phyloP scores from a whole-genome alignment of 2,113 vertebrate species.

The Etheostoma cragini region DNA sequence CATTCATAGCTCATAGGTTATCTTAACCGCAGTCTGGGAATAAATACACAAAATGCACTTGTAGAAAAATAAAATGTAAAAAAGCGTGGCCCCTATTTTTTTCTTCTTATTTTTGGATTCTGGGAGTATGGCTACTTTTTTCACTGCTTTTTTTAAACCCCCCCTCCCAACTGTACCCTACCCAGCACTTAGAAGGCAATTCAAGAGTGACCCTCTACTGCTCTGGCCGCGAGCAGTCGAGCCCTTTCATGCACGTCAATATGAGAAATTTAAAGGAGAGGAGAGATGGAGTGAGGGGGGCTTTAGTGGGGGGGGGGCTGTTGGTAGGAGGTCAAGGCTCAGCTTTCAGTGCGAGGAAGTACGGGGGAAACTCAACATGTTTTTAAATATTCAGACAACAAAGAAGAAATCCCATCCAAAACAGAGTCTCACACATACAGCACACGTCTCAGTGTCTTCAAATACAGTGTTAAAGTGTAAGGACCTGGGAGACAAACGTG shows the following conservation, averaged over 20 bases:
- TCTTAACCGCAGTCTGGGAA: slow-evolving; percentile 73
- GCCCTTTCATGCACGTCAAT: slow-evolving; percentile 77
- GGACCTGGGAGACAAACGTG: slow-evolving; percentile 39
- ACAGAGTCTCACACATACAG: slow-evolving; percentile 18
- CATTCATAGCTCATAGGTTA: slow-evolving; percentile 81
- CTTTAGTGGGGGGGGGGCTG: slow-evolving; percentile 28
- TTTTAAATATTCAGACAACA: slow-evolving; percentile 64
- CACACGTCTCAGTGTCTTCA: slow-evolving; percentile 48
- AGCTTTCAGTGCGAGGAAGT: slow-evolving; percentile 75
- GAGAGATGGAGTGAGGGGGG: slow-evolving; percentile 41
- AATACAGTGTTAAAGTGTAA: slow-evolving; percentile 54
- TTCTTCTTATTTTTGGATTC: slow-evolving; percentile 72
- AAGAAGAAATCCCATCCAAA: slow-evolving; percentile 56
- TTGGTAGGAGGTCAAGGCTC: slow-evolving; percentile 73
- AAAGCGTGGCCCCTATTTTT: slow-evolving; percentile 71
- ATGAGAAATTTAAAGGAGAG: slow-evolving; percentile 44
- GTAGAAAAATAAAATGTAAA: slow-evolving; percentile 84
- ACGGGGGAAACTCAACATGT: slow-evolving; percentile 53
- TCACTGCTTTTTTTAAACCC: slow-evolving; percentile 59
- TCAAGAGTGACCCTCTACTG: slow-evolving; percentile 68
- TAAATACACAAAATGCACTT: slow-evolving; percentile 81
- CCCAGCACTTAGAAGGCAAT: slow-evolving; percentile 75
- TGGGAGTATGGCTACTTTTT: slow-evolving; percentile 83
- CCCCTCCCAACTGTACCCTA: slow-evolving; percentile 32
- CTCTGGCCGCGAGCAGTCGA: slow-evolving; percentile 71